Conservation (phyloP, 2,113 vertebrate genomes). For the Rhinoptilus africanus region DNA sequence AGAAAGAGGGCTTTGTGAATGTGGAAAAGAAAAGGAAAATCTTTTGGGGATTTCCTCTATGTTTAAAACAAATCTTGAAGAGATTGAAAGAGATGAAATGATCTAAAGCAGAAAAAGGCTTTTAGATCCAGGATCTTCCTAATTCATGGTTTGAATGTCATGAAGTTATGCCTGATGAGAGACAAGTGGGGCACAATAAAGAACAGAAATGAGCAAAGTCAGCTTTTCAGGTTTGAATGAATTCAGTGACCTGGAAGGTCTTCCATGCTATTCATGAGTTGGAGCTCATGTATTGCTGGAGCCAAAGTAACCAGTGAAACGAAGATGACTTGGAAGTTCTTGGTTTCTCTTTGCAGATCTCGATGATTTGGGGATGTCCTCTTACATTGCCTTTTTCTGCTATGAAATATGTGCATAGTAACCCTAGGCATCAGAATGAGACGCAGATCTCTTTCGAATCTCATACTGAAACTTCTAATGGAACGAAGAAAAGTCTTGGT, state of each 20-base stretch:
- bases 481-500: neutral
- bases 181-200: neutral
- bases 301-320: neutral
- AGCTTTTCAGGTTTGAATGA: neutral
- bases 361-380: neutral
- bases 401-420: neutral
- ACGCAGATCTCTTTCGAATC: neutral
- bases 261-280: neutral
- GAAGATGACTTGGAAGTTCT: neutral
- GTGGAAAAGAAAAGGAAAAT: neutral
- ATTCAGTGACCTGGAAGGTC: neutral
- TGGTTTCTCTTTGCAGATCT: neutral
- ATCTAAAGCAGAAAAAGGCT: neutral
- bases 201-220: neutral
- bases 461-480: neutral
- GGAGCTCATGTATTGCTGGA: neutral
- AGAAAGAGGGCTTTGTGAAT: neutral
- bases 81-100: neutral
- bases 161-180: neutral
- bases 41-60: neutral
- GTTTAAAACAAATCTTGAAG: neutral
- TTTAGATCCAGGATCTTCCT: neutral
- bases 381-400: neutral
- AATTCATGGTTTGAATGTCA: neutral
- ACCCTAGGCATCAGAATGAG: neutral